A percentile compares a stretch with the other conserved stretches of the same genome.
These are phyloP conservation scores for Cydia fagiglandana DNA, from an alignment of 1,140 invertebrate genomes.

Conservation along the genomic window DNA sequence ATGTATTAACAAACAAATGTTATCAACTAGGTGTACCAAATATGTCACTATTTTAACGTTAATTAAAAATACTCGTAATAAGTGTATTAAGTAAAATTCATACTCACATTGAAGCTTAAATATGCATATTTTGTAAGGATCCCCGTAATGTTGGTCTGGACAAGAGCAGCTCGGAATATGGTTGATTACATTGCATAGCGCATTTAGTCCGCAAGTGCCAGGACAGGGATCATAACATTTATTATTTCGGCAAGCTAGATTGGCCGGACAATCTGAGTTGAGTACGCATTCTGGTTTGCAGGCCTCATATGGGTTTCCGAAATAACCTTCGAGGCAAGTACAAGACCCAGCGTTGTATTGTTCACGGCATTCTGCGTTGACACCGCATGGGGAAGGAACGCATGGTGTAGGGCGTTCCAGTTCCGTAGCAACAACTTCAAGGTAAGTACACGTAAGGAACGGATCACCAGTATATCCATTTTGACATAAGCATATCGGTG, in stretches of 20 bases:
- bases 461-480: slow-evolving; percentile 84
- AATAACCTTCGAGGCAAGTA: slow-evolving; percentile 86
- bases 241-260: slow-evolving; percentile 79
- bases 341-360: slow-evolving; percentile 83
- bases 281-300: slow-evolving; percentile 82
- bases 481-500: slow-evolving; percentile 82
- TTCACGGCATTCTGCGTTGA: slow-evolving; percentile 84
- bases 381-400: slow-evolving; percentile 86
- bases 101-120: slow-evolving; percentile 80
- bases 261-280: slow-evolving; percentile 80
- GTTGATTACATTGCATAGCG: slow-evolving; percentile 83
- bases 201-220: slow-evolving; percentile 84
- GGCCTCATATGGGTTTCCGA: slow-evolving; percentile 87
- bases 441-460: slow-evolving; percentile 79
- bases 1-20: slow-evolving; percentile 11
- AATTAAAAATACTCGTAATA: neutral
- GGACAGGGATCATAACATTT: slow-evolving; percentile 82
- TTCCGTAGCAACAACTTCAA: slow-evolving; percentile 65
- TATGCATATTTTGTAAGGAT: slow-evolving; percentile 83
- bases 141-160: slow-evolving; percentile 86
- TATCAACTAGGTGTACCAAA: slow-evolving; percentile 14
- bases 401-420: slow-evolving; percentile 82
- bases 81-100: slow-evolving; percentile 16
- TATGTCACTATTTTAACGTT: no score
- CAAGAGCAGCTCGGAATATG: slow-evolving; percentile 87